Evolutionary conservation across 2,797 vertebrate species (phyloP).

Genomic region (Microtus californicus): DNA sequence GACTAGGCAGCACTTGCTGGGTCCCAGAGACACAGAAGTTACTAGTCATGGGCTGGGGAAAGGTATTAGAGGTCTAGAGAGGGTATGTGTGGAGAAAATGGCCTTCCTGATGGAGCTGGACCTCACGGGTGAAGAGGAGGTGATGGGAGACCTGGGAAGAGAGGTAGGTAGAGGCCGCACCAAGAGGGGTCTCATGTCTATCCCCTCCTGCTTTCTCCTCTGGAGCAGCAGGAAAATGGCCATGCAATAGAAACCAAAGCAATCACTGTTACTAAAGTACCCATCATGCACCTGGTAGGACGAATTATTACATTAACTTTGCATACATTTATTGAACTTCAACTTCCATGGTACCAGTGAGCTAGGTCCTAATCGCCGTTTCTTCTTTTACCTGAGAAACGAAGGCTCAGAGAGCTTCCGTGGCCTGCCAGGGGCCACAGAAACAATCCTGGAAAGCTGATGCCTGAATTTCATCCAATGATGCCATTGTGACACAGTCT

Average conservation of each 20-base stretch:
- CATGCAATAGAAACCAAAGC: background rate
- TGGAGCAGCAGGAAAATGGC: background rate
- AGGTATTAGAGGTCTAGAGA: background rate
- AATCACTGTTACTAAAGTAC: background rate
- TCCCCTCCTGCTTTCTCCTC: background rate
- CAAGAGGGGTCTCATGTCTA: background rate
- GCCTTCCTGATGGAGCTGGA: background rate
- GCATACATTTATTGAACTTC: background rate
- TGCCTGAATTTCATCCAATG: background rate
- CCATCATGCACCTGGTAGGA: background rate
- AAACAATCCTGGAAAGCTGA: background rate
- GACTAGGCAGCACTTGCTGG: background rate
- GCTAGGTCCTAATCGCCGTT: too few relatives aligned
- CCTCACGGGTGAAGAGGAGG: background rate
- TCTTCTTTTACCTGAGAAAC: background rate
- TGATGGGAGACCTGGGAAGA: background rate
- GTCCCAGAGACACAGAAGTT: background rate
- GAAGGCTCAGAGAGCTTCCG: background rate
- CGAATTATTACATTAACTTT: background rate
- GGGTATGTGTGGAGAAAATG: fast-evolving
- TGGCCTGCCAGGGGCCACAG: background rate
- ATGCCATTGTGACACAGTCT: background rate
- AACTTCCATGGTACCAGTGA: background rate
- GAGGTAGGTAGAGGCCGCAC: background rate
- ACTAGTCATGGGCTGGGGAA: background rate